These are phyloP conservation scores for Thermophis baileyi DNA, from an alignment of 2,113 vertebrate genomes.

Conservation along the genomic window DNA sequence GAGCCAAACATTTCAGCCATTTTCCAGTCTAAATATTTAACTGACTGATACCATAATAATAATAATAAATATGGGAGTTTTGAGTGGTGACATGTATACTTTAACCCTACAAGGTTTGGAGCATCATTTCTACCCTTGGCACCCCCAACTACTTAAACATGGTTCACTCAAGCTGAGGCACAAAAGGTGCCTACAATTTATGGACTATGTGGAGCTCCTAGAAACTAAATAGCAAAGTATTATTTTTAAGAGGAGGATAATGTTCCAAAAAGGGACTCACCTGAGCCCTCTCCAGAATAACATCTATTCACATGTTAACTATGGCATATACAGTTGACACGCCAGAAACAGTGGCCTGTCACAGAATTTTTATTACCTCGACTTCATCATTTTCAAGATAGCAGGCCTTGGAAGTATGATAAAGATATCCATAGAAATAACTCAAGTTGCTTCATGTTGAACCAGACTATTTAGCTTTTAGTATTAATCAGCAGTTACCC, in stretches of 20 bases:
- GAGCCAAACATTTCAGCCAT: conserved; percentile 26
- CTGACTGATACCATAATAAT: neutral
- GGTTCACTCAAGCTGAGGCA: neutral
- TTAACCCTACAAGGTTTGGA: neutral
- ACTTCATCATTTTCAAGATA: neutral
- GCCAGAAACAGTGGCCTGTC: neutral
- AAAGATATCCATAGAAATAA: neutral
- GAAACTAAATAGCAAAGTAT: neutral
- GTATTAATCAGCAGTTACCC: neutral
- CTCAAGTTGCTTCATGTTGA: neutral
- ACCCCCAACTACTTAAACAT: neutral
- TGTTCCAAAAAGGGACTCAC: neutral
- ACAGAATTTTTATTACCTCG: neutral
- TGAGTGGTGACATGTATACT: neutral
- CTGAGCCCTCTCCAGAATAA: neutral
- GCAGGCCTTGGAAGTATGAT: neutral
- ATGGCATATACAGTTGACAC: neutral
- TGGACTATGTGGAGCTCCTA: neutral
- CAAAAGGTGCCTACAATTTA: neutral
- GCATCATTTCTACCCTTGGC: neutral
- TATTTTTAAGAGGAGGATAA: neutral
- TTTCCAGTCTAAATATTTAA: neutral
- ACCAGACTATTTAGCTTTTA: neutral
- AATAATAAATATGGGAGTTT: neutral
- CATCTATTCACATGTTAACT: neutral